Evolutionary conservation across 2,888 invertebrate species (phyloP), one percentile per base, ranked within the genome.

Genomic region (Drosophila villosipedis): DNA sequence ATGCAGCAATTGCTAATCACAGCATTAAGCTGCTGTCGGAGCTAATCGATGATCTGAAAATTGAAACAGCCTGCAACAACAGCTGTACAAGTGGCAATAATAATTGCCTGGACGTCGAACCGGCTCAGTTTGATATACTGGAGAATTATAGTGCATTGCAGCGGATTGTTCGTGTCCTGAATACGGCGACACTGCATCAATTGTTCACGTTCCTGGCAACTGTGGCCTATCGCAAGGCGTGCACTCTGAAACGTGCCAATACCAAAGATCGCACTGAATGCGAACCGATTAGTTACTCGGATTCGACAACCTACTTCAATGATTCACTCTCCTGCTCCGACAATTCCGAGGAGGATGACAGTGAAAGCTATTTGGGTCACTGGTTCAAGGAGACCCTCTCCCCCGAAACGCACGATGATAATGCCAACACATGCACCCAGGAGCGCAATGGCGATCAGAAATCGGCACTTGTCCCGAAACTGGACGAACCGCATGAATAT

Each of bases 301-400:
- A 98, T 94, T 98, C 98, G 14, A 98, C 98, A 57, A 98, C 98
- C n/a, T 98, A 98, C 94, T 98, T 98, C 93, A 98, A 98, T 94
- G 98, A 98, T 94, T 97, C 98, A 94, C 95, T 97, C 68, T 97
- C 98, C 90, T 97, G 97, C 92, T 97, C 98, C 0, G 97, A 97
- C 91, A 98, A 98, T 92, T 97, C 97, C 60, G 97, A 97, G 69
- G 98, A 98, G 93, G 97, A 97, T 96, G 93, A 93, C 65, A 93
- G 93, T 73, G 93, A 93, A 71, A 93, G 93, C 62, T 93, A 93
- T 79, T 83, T 93, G 72, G 98, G 98, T 0, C 95, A 97, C 81
- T 98, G 98, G 98, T 98, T 99, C 93, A 98, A 98, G 92, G 98
- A 98, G 91, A 98, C 98, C 0, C 94, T 98, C 16, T 97, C 97